These are phyloP conservation scores for Bombus haemorrhoidalis DNA, from an alignment of 1,140 invertebrate genomes.

Conservation along the genomic window DNA sequence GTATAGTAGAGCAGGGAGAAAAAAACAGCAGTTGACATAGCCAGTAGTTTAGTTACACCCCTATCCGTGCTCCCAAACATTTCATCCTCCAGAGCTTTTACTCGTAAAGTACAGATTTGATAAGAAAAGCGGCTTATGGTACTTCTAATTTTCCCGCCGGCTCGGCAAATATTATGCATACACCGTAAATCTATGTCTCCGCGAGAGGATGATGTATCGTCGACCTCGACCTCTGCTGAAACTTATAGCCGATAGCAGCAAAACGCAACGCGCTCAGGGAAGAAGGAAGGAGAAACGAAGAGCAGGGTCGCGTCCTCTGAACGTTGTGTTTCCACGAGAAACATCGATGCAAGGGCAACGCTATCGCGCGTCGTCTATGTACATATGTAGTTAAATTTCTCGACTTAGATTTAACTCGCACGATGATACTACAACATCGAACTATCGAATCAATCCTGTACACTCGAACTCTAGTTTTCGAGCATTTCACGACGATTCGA, in stretches of 20 bases:
- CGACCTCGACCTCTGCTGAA: constrained; percentile 77
- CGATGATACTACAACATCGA: constrained; percentile 29
- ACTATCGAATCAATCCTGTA: neutral
- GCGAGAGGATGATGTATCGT: constrained; percentile 76
- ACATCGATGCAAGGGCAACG: constrained; percentile 41
- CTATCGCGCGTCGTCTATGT: constrained; percentile 17
- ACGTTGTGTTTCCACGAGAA: constrained; percentile 32
- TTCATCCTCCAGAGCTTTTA: constrained; percentile 59
- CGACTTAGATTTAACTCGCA: constrained; percentile 46
- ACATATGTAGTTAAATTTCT: constrained; percentile 45
- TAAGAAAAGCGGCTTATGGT: constrained; percentile 80
- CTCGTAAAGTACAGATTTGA: constrained; percentile 76
- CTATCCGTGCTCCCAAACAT: constrained; percentile 54
- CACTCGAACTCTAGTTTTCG: neutral
- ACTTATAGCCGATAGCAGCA: constrained; percentile 70
- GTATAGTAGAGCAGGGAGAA: neutral
- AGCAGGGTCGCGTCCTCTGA: constrained; percentile 4
- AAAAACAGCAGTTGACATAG: constrained; percentile 25
- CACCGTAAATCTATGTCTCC: constrained; percentile 79
- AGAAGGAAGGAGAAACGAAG: constrained; percentile 41
- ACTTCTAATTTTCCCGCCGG: constrained; percentile 80
- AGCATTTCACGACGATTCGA: neutral
- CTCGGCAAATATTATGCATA: constrained; percentile 80
- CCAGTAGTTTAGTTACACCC: constrained; percentile 30
- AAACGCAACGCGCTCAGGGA: neutral